Conservation (phyloP, 1,140 invertebrate species). For the Trichonephila inaurata region DNA sequence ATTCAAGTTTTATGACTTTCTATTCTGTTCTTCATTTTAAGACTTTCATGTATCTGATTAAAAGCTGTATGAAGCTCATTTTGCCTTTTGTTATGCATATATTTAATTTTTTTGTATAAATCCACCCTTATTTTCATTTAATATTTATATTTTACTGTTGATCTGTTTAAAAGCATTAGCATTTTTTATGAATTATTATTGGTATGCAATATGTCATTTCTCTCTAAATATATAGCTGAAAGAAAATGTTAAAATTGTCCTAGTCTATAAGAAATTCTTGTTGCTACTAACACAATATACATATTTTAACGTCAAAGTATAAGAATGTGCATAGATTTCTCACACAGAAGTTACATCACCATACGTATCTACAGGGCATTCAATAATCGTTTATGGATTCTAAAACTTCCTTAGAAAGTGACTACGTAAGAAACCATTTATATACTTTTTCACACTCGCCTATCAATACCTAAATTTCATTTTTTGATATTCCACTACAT, state of each 20-base stretch:
- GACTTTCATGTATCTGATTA: neutral
- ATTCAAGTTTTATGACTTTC: too few relatives aligned
- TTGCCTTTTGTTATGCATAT: neutral
- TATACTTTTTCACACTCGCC: neutral
- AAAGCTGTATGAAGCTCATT: neutral
- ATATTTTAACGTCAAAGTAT: slow-evolving; percentile 32
- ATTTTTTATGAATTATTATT: neutral
- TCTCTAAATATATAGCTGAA: neutral
- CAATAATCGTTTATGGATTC: neutral
- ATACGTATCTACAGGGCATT: neutral
- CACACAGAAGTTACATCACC: neutral
- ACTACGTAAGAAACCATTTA: neutral
- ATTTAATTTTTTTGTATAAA: neutral
- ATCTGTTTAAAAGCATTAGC: neutral
- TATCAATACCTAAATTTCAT: neutral
- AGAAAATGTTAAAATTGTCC: neutral
- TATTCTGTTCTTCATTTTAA: neutral
- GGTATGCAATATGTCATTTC: neutral
- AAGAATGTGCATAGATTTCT: slow-evolving; percentile 33
- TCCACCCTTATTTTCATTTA: neutral
- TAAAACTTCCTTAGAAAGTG: neutral
- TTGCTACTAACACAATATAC: slow-evolving; percentile 33
- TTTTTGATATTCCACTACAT: neutral
- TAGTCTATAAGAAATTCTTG: slow-evolving; percentile 2
- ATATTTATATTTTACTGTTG: neutral